These are phyloP conservation scores for Phycodurus eques DNA, from an alignment of 2,113 vertebrate genomes.

Conservation along the genomic window DNA sequence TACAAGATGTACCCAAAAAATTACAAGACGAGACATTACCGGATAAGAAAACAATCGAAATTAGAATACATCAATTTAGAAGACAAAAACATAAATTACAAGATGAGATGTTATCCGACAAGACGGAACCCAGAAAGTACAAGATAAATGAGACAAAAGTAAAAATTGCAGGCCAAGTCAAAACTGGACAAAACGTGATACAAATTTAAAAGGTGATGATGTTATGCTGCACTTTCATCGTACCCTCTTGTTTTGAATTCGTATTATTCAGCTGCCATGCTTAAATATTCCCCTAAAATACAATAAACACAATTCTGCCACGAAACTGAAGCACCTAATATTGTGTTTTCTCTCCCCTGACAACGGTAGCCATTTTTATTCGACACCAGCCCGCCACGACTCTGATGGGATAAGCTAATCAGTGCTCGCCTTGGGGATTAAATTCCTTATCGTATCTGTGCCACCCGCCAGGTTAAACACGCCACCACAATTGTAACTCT, in stretches of 20 bases:
- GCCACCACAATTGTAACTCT: slow-evolving; percentile 63
- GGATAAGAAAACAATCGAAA: not conserved
- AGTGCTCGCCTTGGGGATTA: slow-evolving; percentile 67
- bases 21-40: not conserved
- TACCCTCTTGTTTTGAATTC: not conserved
- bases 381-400: slow-evolving; percentile 14
- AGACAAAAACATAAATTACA: not conserved
- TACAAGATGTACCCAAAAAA: too few species aligned
- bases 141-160: not conserved
- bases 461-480: slow-evolving; percentile 69
- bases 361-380: slow-evolving; percentile 48
- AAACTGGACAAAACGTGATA: not conserved
- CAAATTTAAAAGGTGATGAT: not conserved
- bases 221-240: not conserved
- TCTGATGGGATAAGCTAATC: slow-evolving; percentile 67
- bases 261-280: not conserved
- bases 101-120: not conserved
- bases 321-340: slow-evolving; percentile 26
- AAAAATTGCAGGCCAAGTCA: not conserved
- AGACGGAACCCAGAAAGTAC: too few species aligned
- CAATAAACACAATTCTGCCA: slow-evolving; percentile 3
- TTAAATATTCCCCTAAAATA: slow-evolving; percentile 12
- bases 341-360: slow-evolving; percentile 14
- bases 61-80: too few species aligned
- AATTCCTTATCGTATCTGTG: slow-evolving; percentile 68